Base-by-base conservation (phyloP, 2,797 vertebrate species). In the Champsocephalus esox region DNA sequence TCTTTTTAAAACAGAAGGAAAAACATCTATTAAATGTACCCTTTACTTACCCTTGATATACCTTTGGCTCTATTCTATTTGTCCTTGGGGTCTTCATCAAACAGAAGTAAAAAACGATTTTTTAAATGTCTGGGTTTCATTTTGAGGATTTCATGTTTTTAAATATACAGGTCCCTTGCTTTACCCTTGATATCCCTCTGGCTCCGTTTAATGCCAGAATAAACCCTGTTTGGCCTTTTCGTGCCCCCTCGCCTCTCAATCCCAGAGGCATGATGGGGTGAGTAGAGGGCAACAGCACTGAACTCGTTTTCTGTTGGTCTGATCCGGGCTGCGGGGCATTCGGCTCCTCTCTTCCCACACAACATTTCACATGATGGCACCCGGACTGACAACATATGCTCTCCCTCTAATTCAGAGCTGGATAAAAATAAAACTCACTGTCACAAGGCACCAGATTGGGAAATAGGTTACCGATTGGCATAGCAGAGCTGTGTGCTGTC, bases 371-470 rank as follows among this genome's bases (percentile, higher is more conserved):
- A 90, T 92, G 93, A 93, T 94, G 93, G 91, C 93, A 92, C 85
- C 84, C 89, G 85, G 90, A 92, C 86, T 88, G 90, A 89, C 92
- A 92, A 88, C 95, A 95, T 95, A 95, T 95, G 94, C 89, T 94
- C 87, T 87, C 81, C 78, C 88, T 92, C 88, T 85, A 89, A 93
- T 88, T 93, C 88, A 80, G 90, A 92, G 78, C 84, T 87, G 88
- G 88, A 91, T 93, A 93, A 94, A 95, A 95, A 95, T 95, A 95
- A 92, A 93, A 89, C 89, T 91, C 88, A 80, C 87, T 91, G 90
- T 92, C 93, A 93, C 89, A 90, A 93, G 93, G 92, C 92, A 89
- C 91, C 95, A 96, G 95, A 94, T 95, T 89, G 94, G 92, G 92
- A 95, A 95, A 93, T 96, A 88, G 94, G 95, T 95, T 95, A 96